A percentile compares a stretch with the other conserved stretches of the same genome.
phyloP scores from a whole-genome alignment of 92 coral and sea anemone species.

The Epizoanthus stellaris region DNA sequence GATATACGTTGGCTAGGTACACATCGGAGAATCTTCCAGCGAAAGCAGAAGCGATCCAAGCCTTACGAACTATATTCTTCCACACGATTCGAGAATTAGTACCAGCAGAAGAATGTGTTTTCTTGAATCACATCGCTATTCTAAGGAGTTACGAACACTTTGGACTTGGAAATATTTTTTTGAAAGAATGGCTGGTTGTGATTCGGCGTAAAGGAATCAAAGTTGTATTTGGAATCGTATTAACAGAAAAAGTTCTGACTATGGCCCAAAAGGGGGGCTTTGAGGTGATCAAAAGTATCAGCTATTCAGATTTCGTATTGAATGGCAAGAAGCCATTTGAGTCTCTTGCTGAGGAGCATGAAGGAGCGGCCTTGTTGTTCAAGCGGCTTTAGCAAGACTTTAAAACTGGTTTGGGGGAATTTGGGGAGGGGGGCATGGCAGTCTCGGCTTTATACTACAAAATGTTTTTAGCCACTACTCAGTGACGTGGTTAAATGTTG shows the following conservation, averaged over 20 bases:
- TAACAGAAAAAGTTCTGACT: not conserved
- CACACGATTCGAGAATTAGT: not conserved
- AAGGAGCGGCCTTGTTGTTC: not conserved
- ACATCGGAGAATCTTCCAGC: not conserved
- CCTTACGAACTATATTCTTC: not conserved
- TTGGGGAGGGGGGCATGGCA: too few relatives aligned
- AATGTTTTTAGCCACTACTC: too few relatives aligned
- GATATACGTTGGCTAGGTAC: not conserved
- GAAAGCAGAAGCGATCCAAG: slow-evolving; percentile 1
- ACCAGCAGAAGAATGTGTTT: slow-evolving; percentile 3
- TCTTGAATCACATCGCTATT: not conserved
- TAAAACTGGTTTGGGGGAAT: too few relatives aligned
- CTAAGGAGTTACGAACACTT: not conserved
- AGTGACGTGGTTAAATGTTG: too few relatives aligned
- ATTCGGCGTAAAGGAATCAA: not conserved
- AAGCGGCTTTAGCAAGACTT: not conserved
- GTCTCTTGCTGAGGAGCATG: not conserved
- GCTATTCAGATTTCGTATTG: not conserved
- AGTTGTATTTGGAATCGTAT: not conserved
- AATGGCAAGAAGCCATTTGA: slow-evolving; percentile 1
- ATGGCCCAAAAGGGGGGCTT: not conserved
- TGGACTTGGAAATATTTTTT: not conserved
- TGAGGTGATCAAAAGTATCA: not conserved
- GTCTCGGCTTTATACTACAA: too few relatives aligned
- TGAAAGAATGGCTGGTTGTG: not conserved